Base-by-base conservation (phyloP, 2,113 vertebrate species). In the Neotragus moschatus region DNA sequence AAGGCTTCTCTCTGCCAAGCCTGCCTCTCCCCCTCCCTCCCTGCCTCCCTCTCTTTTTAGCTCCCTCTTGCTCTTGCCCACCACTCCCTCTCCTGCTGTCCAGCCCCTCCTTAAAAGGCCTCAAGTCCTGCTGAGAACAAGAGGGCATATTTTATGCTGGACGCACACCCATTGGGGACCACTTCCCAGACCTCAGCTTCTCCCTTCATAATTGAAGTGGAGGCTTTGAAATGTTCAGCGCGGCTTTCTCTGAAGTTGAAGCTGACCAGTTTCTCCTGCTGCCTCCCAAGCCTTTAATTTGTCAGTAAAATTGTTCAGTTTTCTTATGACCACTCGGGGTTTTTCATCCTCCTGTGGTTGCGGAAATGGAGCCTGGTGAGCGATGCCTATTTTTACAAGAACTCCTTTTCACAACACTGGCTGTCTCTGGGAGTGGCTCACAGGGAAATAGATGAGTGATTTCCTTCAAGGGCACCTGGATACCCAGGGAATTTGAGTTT, bases 211-310 rank as follows among this genome's bases (percentile, higher is more conserved):
- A 79, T 87, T 93, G 84, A 98, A 97, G 82, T 12, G 1, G 89
- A 91, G 58, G 58, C 88, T 91, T 95, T 81, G 86, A 96, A 95
- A 98, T 66, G 77, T 55, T 92, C 95, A 49, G 30, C 75, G 80
- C 15, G 6, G 25, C 60, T 96, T 73, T 96, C 88, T 92, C 66
- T 1, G 79, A 91, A 95, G 16, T 60, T 88, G 21, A 45, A 80
- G 16, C 63, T 91, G 80, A 88, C 88, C 70, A 66, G 94, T 82
- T 94, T 66, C 21, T 75, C 75, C 96, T 43, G 79, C 45, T 4
- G 91, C 61, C 61, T 98, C 86, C 86, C 75, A 97, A 98, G 33
- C 81, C 96, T 85, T 96, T 97, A 96, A 97, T 98, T 98, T 98
- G 93, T 97, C 93, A 87, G 81, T 94, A 92, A 87, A 94, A 96